A percentile compares a stretch with the other conserved stretches of the same genome.
These are phyloP conservation scores for Champsocephalus gunnari DNA, from an alignment of 2,797 vertebrate species.

Conservation along the genomic window DNA sequence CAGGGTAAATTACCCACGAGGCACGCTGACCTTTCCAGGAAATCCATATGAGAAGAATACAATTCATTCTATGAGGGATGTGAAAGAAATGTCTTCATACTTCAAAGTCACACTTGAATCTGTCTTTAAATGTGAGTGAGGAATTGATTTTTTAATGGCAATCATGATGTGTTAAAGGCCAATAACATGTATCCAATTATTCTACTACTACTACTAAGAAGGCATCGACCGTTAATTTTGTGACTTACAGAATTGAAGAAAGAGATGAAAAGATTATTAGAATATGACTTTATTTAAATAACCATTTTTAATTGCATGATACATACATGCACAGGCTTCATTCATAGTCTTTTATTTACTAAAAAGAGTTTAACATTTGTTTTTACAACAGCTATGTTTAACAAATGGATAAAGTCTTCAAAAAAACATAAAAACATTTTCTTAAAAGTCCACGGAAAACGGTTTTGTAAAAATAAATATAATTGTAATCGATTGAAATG, in stretches of 20 bases:
- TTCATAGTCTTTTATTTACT: too few species aligned
- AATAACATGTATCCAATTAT: background rate
- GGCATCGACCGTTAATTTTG: too few species aligned
- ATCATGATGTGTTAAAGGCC: background rate
- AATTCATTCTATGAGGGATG: background rate
- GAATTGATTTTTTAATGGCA: background rate
- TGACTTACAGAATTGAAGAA: too few species aligned
- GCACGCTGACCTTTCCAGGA: slow-evolving; percentile 50
- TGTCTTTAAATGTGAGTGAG: background rate
- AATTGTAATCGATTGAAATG: background rate
- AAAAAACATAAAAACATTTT: too few species aligned
- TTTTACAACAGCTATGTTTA: too few species aligned
- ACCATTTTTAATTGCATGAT: too few species aligned
- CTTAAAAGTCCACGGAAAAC: too few species aligned
- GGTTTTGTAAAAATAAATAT: background rate
- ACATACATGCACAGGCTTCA: too few species aligned
- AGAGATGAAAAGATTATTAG: too few species aligned
- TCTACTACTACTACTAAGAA: background rate
- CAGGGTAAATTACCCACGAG: slow-evolving; percentile 24
- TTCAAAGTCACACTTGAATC: background rate
- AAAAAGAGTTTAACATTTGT: too few species aligned
- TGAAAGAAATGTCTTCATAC: background rate
- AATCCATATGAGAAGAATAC: slow-evolving; percentile 28
- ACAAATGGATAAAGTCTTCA: too few species aligned
- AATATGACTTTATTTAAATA: too few species aligned